Conservation (phyloP, 2,888 invertebrate species). For the Lypha dubia region DNA sequence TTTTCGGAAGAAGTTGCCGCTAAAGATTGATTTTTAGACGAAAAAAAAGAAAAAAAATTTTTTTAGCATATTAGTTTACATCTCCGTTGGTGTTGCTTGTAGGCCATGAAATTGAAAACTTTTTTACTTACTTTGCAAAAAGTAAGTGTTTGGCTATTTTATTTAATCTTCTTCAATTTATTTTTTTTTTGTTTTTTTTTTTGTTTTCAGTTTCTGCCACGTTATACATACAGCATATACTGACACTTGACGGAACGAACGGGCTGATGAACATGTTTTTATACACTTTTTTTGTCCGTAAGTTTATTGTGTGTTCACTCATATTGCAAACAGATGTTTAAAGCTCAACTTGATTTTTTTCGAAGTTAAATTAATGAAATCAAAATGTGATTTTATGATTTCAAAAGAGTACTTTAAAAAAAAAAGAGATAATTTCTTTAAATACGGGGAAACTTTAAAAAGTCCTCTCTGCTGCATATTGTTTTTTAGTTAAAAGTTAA, state of each 20-base stretch:
- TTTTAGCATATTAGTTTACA: conserved; percentile 11
- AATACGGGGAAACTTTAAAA: too few species aligned
- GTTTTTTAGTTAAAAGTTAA: too few species aligned
- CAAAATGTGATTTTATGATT: not conserved
- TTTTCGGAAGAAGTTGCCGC: not conserved
- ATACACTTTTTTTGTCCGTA: not conserved
- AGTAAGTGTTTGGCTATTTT: conserved; percentile 56
- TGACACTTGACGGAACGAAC: not conserved
- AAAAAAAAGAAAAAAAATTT: too few species aligned
- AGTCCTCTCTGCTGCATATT: too few species aligned
- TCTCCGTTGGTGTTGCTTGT: conserved; percentile 6
- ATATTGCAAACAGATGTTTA: not conserved
- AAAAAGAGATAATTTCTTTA: too few species aligned
- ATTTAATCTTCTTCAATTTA: conserved; percentile 47
- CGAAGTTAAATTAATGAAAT: not conserved
- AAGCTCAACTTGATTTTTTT: not conserved
- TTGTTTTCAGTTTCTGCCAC: too few species aligned
- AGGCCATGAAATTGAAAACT: conserved; percentile 43
- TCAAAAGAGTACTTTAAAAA: too few species aligned
- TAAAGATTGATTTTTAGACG: conserved; percentile 23
- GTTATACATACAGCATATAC: conserved; percentile 1
- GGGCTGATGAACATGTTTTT: not conserved
- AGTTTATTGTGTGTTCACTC: not conserved
- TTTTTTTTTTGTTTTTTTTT: too few species aligned
- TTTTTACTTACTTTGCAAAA: conserved; percentile 48